A percentile compares a stretch with the other conserved stretches of the same genome.
These are phyloP conservation scores for Myotis findleyi DNA, from an alignment of 2,797 vertebrate genomes.

Conservation along the genomic window DNA sequence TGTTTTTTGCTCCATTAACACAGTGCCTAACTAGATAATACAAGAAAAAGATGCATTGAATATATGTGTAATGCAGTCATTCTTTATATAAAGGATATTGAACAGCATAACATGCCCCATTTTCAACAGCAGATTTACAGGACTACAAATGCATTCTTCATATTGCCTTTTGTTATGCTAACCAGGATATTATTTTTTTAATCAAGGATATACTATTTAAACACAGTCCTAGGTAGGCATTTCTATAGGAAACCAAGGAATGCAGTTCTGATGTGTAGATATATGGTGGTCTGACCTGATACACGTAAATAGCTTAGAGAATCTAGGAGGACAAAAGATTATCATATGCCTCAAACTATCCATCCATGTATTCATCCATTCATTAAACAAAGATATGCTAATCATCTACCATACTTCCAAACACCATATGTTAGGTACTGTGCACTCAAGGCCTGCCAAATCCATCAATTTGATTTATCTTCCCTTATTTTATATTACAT, in stretches of 20 bases:
- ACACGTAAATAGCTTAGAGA: neutral
- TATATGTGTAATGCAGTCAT: neutral
- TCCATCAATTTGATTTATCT: slow-evolving; percentile 29
- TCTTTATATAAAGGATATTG: neutral
- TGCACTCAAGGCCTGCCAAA: neutral
- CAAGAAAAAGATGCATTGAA: neutral
- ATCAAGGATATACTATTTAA: neutral
- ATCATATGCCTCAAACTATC: neutral
- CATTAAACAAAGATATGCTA: slow-evolving; percentile 52
- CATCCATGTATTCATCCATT: neutral
- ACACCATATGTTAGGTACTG: slow-evolving; percentile 4
- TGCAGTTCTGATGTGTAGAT: neutral
- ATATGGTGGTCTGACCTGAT: neutral
- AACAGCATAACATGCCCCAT: neutral
- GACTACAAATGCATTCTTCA: neutral
- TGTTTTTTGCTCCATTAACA: neutral
- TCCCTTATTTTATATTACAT: slow-evolving; percentile 17
- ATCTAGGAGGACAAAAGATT: slow-evolving; percentile 11
- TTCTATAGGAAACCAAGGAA: slow-evolving; percentile 24
- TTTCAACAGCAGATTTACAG: neutral
- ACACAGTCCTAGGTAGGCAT: neutral
- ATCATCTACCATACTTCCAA: slow-evolving; percentile 45
- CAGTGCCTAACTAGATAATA: neutral
- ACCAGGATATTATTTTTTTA: neutral
- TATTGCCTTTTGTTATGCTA: neutral